Evolutionary conservation across 2,888 invertebrate species (phyloP), one percentile per base, ranked within the genome.

Genomic region (Pristionchus exspectatus): DNA sequence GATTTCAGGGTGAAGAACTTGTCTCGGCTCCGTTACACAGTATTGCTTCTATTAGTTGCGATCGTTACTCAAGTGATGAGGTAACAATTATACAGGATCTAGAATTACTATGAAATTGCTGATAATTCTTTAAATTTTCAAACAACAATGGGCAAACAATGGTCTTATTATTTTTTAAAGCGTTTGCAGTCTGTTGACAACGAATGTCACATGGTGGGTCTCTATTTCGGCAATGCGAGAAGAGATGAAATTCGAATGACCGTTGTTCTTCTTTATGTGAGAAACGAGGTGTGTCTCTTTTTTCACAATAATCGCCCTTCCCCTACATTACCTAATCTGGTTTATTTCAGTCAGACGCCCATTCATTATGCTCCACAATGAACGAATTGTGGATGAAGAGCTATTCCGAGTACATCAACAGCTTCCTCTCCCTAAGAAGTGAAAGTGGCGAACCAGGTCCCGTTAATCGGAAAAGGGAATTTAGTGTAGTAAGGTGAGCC

Each of bases 331-430:
- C 27, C 50, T 16, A 81, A 63, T 27, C n/a, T 27, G 4, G 27
- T 54, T 33, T 27, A 24, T 54, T 50, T 81, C 27, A 81, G 81
- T 24, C 81, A 21, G 81, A 81, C 3, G 81, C 81, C n/a, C 81
- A 54, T 0, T 81, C 21, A n/a, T n/a, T 81, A 54, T 81, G 81
- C 54, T 44, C 50, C 0, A 50, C 81, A 27, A n/a, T 54, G 81
- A 81, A 81, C 27, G 81, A 81, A 21, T 54, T 54, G 27, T 81
- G 81, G 81, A 54, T 50, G 81, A 81, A 54, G 12, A 54, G 81
- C 4, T 81, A 81, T 54, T 81, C 81, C n/a, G 81, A 81, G 24
- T 81, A 50, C 50, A 54, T 81, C 81, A 81, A 54, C 81, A 81
- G 33, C 27, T 81, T 54, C 50, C n/a, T 81, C 14, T 54, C 81